phyloP scores from a whole-genome alignment of 2,113 vertebrate genomes.

The Pyxicephalus adspersus region DNA sequence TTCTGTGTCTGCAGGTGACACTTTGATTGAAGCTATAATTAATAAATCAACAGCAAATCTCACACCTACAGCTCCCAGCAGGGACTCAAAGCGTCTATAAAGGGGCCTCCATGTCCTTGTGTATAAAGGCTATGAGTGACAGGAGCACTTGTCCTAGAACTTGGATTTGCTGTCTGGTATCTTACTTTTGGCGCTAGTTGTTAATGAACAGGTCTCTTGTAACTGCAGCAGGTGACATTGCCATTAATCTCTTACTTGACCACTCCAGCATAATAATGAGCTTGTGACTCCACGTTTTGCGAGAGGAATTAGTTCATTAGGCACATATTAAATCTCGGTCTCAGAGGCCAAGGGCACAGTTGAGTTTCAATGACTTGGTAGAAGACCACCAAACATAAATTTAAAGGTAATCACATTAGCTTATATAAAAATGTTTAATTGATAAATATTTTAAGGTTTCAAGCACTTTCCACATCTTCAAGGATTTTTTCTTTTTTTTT shows the following conservation, averaged over 20 bases:
- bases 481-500: too few relatives aligned
- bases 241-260: slow-evolving; percentile 81
- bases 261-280: slow-evolving; percentile 78
- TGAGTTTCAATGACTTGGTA: slow-evolving; percentile 32
- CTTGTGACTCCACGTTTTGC: slow-evolving; percentile 67
- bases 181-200: slow-evolving; percentile 81
- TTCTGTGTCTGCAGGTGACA: slow-evolving; percentile 86
- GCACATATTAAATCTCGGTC: slow-evolving; percentile 68
- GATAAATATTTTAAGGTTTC: too few relatives aligned
- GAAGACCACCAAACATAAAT: slow-evolving; percentile 1
- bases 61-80: slow-evolving; percentile 84
- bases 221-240: slow-evolving; percentile 81
- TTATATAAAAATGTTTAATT: too few relatives aligned
- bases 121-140: slow-evolving; percentile 84
- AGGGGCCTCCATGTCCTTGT: slow-evolving; percentile 81
- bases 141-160: slow-evolving; percentile 82
- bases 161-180: slow-evolving; percentile 79
- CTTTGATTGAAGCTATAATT: slow-evolving; percentile 88
- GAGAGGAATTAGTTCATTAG: slow-evolving; percentile 74
- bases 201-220: slow-evolving; percentile 83
- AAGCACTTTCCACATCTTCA: too few relatives aligned
- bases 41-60: slow-evolving; percentile 84
- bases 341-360: slow-evolving; percentile 67
- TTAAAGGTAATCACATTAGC: too few relatives aligned
- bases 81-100: slow-evolving; percentile 79